Percentiles rank a stretch among this genome's conserved stretches.
Conservation (phyloP, 2,888 invertebrate species). For the Ophion ellenae region DNA sequence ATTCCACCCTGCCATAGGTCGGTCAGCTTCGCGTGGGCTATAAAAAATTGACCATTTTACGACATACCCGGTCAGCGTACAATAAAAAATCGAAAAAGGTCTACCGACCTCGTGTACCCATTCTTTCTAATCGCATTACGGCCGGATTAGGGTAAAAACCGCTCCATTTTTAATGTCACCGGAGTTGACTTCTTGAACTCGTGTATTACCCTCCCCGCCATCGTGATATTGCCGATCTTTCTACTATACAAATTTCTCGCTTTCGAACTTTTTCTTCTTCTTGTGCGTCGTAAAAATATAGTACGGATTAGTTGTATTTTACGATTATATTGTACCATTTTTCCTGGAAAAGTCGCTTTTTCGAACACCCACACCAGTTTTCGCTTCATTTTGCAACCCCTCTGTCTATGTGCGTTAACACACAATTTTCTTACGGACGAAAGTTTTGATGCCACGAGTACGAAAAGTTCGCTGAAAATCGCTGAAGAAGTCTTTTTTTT, state of each 20-base stretch:
- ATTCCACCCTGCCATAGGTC: not conserved
- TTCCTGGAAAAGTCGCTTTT: constrained; percentile 33
- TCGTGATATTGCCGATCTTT: constrained; percentile 15
- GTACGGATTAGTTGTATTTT: constrained; percentile 59
- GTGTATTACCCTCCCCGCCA: constrained; percentile 4
- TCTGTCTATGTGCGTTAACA: not conserved
- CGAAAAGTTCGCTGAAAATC: not conserved
- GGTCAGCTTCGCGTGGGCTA: constrained; percentile 32
- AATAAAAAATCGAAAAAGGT: constrained; percentile 67
- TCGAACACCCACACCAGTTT: constrained; percentile 25
- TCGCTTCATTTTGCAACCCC: constrained; percentile 26
- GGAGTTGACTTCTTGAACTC: constrained; percentile 71
- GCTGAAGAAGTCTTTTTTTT: not conserved
- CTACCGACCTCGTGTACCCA: constrained; percentile 54
- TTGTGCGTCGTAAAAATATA: constrained; percentile 69
- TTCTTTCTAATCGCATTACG: constrained; percentile 72
- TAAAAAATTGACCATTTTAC: constrained; percentile 70
- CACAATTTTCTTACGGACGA: not conserved
- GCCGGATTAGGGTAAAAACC: constrained; percentile 73
- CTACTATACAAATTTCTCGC: constrained; percentile 9
- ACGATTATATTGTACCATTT: constrained; percentile 59
- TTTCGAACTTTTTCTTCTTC: constrained; percentile 2
- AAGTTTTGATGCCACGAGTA: not conserved
- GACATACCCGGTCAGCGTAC: constrained; percentile 44
- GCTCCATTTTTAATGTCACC: constrained; percentile 75